Conservation (phyloP, 2,797 vertebrate species). For the Sparidentex hasta region DNA sequence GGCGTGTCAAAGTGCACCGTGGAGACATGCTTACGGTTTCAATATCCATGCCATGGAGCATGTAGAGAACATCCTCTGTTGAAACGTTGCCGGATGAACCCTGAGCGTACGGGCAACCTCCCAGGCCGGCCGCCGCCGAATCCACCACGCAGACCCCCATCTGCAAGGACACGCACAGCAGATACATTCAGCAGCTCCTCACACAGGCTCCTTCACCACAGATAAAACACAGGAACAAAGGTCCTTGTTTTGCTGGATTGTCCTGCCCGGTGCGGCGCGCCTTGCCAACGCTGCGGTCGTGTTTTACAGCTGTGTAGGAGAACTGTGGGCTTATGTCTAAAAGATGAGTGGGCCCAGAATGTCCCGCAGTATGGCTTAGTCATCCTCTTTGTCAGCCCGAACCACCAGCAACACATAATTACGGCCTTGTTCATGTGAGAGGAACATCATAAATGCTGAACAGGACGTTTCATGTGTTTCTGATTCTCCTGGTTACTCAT, state of each 20-base stretch:
- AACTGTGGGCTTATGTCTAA: slow-evolving; percentile 65
- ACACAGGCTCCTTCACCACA: slow-evolving; percentile 34
- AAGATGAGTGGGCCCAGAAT: slow-evolving; percentile 80
- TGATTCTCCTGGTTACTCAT: slow-evolving; percentile 72
- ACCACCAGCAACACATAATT: slow-evolving; percentile 75
- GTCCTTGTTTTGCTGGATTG: slow-evolving; percentile 74
- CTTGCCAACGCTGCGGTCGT: slow-evolving; percentile 69
- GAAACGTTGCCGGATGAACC: slow-evolving; percentile 97
- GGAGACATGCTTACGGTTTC: slow-evolving; percentile 89
- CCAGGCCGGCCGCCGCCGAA: slow-evolving; percentile 94
- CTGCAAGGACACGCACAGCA: slow-evolving; percentile 83
- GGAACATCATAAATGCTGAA: slow-evolving; percentile 68
- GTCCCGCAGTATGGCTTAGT: slow-evolving; percentile 76
- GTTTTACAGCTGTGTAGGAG: slow-evolving; percentile 74
- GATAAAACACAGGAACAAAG: slow-evolving; percentile 76
- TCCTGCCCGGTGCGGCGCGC: slow-evolving; percentile 47
- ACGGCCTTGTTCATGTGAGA: slow-evolving; percentile 69
- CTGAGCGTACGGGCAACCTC: slow-evolving; percentile 95
- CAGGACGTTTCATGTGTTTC: slow-evolving; percentile 78
- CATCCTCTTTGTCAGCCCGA: slow-evolving; percentile 80
- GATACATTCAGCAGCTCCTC: slow-evolving; percentile 68
- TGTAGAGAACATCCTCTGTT: slow-evolving; percentile 97
- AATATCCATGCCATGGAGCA: slow-evolving; percentile 95
- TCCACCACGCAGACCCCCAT: slow-evolving; percentile 97
- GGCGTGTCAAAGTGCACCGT: slow-evolving; percentile 61